These are phyloP conservation scores for Ammodramus savannarum DNA, from an alignment of 2,113 vertebrate species.

Conservation along the genomic window DNA sequence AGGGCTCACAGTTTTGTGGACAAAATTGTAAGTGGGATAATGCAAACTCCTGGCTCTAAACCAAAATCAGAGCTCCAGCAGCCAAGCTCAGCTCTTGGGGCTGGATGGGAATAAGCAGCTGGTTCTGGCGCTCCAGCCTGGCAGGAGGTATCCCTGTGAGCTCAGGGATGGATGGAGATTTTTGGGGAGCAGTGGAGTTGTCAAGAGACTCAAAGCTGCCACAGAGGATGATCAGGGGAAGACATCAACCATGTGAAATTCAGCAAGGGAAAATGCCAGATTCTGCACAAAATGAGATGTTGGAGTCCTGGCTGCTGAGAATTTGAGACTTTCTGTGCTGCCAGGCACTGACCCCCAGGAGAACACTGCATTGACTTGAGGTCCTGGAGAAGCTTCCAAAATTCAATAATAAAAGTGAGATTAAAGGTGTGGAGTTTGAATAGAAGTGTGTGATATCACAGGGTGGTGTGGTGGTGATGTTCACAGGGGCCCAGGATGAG, in stretches of 20 bases:
- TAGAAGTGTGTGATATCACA: background rate
- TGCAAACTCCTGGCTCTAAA: background rate
- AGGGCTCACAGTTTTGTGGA: background rate
- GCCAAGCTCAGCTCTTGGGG: background rate
- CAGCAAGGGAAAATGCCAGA: background rate
- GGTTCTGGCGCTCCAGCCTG: background rate
- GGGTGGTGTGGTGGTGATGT: too few species aligned
- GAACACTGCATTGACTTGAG: background rate
- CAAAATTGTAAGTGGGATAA: background rate
- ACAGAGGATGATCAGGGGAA: background rate
- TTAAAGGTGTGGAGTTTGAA: background rate
- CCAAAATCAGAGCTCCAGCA: background rate
- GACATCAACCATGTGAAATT: rapidly evolving
- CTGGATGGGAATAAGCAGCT: background rate
- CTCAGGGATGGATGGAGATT: background rate
- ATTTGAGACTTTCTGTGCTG: background rate
- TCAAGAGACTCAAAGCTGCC: background rate
- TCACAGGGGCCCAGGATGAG: too few species aligned
- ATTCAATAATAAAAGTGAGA: background rate
- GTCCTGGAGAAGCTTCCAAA: background rate
- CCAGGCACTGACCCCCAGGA: background rate
- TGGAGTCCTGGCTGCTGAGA: background rate
- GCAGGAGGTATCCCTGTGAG: background rate
- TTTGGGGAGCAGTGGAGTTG: background rate
- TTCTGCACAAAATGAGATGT: background rate